Percentiles rank a stretch among this genome's conserved stretches.
These are phyloP conservation scores for Iphiclides podalirius DNA, from an alignment of 2,888 invertebrate genomes.

Conservation along the genomic window DNA sequence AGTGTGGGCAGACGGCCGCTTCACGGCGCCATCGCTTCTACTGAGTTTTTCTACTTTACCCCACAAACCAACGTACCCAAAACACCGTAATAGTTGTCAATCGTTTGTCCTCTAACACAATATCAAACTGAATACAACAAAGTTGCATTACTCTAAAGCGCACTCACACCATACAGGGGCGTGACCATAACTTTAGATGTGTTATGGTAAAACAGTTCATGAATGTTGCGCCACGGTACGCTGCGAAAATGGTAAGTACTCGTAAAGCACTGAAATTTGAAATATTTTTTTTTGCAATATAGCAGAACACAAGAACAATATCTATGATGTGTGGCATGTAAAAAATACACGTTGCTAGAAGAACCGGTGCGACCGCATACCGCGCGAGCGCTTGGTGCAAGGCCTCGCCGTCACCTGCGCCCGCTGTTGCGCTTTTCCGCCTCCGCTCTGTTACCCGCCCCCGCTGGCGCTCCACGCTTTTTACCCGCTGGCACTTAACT, in stretches of 20 bases:
- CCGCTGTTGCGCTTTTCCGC: conserved; percentile 28
- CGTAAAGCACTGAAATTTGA: too few relatives aligned
- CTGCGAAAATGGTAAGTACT: too few relatives aligned
- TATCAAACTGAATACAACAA: too few relatives aligned
- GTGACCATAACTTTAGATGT: too few relatives aligned
- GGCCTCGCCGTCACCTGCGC: conserved; percentile 61
- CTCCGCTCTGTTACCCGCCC: conserved; percentile 31
- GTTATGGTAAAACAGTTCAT: too few relatives aligned
- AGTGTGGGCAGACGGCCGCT: conserved; percentile 48
- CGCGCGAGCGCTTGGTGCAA: conserved; percentile 71
- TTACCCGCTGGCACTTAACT: conserved; percentile 27
- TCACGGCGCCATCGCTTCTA: conserved; percentile 28
- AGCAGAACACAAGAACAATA: conserved; percentile 76
- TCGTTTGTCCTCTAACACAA: too few relatives aligned
- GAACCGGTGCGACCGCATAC: conserved; percentile 79
- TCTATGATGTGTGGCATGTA: conserved; percentile 74
- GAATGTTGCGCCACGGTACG: too few relatives aligned
- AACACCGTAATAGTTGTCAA: too few relatives aligned
- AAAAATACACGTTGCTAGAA: conserved; percentile 76
- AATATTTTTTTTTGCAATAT: conserved; percentile 72
- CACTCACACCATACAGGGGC: too few relatives aligned
- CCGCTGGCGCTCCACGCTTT: conserved; percentile 30
- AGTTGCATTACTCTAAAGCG: conserved; percentile 12
- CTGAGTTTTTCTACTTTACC: conserved; percentile 6
- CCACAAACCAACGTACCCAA: not conserved